phyloP scores from a whole-genome alignment of 2,888 invertebrate genomes.

The Eupithecia dodoneata region DNA sequence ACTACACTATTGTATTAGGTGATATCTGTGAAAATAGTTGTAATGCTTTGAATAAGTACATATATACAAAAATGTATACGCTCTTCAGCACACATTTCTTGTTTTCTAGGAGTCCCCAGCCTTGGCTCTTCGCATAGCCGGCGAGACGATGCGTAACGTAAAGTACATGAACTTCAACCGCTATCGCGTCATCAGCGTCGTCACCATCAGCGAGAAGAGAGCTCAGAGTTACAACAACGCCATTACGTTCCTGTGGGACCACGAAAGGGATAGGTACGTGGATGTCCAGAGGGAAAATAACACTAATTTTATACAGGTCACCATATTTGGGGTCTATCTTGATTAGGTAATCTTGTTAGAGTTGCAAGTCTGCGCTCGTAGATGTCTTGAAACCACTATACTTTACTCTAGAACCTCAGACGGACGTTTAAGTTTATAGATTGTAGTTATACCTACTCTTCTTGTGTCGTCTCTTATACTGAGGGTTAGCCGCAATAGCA shows the following conservation, averaged over 20 bases:
- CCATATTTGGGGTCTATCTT: slow-evolving; percentile 69
- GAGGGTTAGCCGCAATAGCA: no score
- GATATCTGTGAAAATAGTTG: no score
- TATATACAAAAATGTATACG: no score
- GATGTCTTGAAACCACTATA: neutral
- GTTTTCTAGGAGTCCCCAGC: slow-evolving; percentile 55
- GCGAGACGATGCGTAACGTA: slow-evolving; percentile 63
- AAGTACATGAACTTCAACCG: slow-evolving; percentile 65
- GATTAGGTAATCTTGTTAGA: slow-evolving; percentile 51
- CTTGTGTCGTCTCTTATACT: no score
- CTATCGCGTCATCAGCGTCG: slow-evolving; percentile 66
- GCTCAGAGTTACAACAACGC: slow-evolving; percentile 74
- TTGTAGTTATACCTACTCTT: no score
- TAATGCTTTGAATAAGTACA: no score
- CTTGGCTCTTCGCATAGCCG: slow-evolving; percentile 60
- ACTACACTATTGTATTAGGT: no score
- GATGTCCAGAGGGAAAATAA: slow-evolving; percentile 56
- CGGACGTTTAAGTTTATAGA: no score
- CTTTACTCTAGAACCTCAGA: no score
- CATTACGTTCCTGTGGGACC: slow-evolving; percentile 72
- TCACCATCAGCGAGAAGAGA: slow-evolving; percentile 69
- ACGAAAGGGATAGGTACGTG: slow-evolving; percentile 60
- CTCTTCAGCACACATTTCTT: neutral
- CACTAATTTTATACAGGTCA: slow-evolving; percentile 69
- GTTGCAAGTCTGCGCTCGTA: neutral